Conservation (phyloP, 2,113 vertebrate genomes). For the Alexandromys fortis region DNA sequence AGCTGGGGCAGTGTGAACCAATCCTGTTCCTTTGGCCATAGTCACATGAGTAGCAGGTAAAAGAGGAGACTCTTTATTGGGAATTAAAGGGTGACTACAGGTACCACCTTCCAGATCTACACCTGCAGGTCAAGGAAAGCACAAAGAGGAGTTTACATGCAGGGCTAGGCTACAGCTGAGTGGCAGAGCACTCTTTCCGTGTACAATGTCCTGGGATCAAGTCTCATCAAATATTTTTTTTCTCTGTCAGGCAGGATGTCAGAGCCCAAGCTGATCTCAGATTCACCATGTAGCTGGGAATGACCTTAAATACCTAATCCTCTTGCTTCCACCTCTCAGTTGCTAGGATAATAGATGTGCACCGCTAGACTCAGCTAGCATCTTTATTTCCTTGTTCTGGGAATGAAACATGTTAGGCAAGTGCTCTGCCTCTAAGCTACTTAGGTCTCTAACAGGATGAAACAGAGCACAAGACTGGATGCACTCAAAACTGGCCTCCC, state of each 20-base stretch:
- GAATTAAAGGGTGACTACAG: slow-evolving; percentile 93
- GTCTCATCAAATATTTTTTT: background rate
- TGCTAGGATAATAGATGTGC: background rate
- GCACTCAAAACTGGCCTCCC: background rate
- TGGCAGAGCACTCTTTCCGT: background rate
- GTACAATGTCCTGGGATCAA: background rate
- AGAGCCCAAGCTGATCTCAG: background rate
- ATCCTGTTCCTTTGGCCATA: slow-evolving; percentile 95
- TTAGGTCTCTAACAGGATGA: background rate
- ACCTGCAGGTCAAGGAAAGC: slow-evolving; percentile 83
- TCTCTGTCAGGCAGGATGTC: background rate
- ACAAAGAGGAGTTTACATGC: background rate
- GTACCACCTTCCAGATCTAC: slow-evolving; percentile 89
- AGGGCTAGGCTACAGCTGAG: background rate
- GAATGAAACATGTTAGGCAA: background rate
- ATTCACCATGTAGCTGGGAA: background rate
- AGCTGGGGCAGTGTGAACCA: slow-evolving; percentile 97
- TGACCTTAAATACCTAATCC: background rate
- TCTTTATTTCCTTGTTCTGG: background rate
- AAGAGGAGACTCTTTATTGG: slow-evolving; percentile 89
- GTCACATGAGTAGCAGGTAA: slow-evolving; percentile 96
- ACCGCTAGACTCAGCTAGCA: background rate
- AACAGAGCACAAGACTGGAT: background rate
- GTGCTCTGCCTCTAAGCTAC: background rate
- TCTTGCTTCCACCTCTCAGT: background rate